Evolutionary conservation across 2,797 vertebrate genomes (phyloP).

Genomic region (Dallia pectoralis): DNA sequence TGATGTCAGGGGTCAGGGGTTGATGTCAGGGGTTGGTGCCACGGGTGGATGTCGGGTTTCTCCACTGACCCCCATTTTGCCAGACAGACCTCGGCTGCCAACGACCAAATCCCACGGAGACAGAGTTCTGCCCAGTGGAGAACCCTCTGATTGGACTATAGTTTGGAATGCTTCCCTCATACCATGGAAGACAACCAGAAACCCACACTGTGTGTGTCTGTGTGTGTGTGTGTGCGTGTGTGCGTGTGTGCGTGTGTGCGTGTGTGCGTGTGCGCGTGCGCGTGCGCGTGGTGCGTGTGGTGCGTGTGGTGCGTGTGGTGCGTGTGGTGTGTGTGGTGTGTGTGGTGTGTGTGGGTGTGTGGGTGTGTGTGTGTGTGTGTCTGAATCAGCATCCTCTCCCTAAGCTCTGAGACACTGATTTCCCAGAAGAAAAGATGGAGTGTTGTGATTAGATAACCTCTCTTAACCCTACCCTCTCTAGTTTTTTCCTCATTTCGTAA

Average conservation of each 20-base stretch:
- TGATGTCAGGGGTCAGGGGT: constrained; percentile 27
- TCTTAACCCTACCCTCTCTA: neutral
- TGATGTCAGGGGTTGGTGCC: constrained; percentile 40
- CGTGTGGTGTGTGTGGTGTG: constrained; percentile 25
- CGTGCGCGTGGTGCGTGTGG: constrained; percentile 6
- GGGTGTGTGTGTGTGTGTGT: constrained; percentile 16
- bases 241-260: constrained; percentile 25
- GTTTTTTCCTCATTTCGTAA: neutral
- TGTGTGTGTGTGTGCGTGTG: constrained; percentile 18
- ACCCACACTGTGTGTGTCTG: constrained; percentile 7
- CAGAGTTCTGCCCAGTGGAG: constrained; percentile 59
- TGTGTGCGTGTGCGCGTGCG: constrained; percentile 2
- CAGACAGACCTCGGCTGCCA: constrained; percentile 47
- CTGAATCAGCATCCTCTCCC: constrained; percentile 22
- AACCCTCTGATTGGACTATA: constrained; percentile 46
- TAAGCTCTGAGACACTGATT: constrained; percentile 17
- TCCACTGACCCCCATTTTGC: constrained; percentile 21
- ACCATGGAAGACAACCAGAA: constrained; percentile 38
- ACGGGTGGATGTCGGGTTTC: constrained; percentile 44
- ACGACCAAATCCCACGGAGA: constrained; percentile 45
- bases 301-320: constrained; percentile 19
- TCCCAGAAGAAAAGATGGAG: constrained; percentile 23
- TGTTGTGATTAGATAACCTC: constrained; percentile 31
- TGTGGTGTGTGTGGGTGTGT: neutral
- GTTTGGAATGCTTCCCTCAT: constrained; percentile 53